Evolutionary conservation across 2,113 vertebrate species (phyloP), one percentile per base, ranked within the genome.

Genomic region (Pseudorhombus dupliciocellatus): DNA sequence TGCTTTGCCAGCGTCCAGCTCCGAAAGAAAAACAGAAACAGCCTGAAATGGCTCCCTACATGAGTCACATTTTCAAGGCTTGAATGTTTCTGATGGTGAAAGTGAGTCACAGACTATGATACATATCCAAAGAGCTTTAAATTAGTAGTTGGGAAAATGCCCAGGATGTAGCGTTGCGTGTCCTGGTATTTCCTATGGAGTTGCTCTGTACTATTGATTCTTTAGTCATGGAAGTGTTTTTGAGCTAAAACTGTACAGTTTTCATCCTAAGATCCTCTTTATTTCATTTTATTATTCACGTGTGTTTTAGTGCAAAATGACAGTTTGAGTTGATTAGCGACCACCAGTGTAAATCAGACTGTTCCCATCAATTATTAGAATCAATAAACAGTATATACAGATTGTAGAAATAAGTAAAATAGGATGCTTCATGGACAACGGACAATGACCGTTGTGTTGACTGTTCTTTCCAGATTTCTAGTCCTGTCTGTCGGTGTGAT

Each of bases 81-180:
- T 37, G 40, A 14, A n/a, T 50, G 57, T 54, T 77, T 73, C 18
- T 70, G 30, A 77, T 77, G 73, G 70, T 65, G 50, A 82, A 59
- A 60, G 66, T 50, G 59, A 68, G 68, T 64, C 48, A 58, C 52
- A n/a, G 18, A 10, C 28, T 56, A 24, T 66, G 18, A 62, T 62
- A 31, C 66, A 42, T 71, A 59, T 25, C 12, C 9, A 21, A 21
- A 59, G 25, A 53, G 30, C 53, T 65, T 30, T 52, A 20, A 64
- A 42, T 21, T 40, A 30, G 21, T 24, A 26, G 22, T 48, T 40
- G 26, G 24, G 15, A 24, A 8, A 7, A 9, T 37, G 18, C 16
- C 30, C 2, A 3, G 58, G 26, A 10, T 61, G 20, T 48, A 24
- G 34, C 18, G 50, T 25, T 10, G 26, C 25, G 6, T 55, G 21